A percentile compares a stretch with the other conserved stretches of the same genome.
phyloP scores from a whole-genome alignment of 2,888 invertebrate species.

The Caenorhabditis sp. region DNA sequence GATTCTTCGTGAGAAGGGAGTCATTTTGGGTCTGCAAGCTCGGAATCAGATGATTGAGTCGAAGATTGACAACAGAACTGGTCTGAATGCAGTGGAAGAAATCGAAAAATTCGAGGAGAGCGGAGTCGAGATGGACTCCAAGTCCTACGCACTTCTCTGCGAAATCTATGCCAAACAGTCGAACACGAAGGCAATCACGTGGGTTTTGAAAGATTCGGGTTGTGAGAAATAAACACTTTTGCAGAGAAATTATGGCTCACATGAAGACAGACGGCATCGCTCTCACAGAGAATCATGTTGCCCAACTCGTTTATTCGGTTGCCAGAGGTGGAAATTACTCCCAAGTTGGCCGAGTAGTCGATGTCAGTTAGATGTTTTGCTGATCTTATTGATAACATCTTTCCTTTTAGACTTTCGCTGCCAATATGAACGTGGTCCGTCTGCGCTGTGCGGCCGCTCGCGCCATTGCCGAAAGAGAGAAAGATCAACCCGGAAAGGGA shows the following conservation, averaged over 20 bases:
- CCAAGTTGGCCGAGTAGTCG: constrained; percentile 46
- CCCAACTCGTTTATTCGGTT: constrained; percentile 55
- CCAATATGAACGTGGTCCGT: constrained; percentile 60
- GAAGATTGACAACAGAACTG: constrained; percentile 55
- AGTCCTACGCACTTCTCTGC: constrained; percentile 50
- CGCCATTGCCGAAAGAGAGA: constrained; percentile 56
- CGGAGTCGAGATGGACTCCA: constrained; percentile 48
- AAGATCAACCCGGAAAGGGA: constrained; percentile 41
- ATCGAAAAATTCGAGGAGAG: constrained; percentile 48
- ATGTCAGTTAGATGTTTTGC: too few species aligned
- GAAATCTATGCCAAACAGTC: constrained; percentile 61
- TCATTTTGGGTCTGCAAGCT: constrained; percentile 32
- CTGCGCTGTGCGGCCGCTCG: constrained; percentile 58
- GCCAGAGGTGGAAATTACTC: constrained; percentile 57
- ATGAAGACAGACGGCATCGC: constrained; percentile 54
- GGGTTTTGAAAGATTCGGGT: background rate
- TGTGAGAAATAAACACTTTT: background rate
- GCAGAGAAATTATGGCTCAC: constrained; percentile 56
- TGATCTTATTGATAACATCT: too few species aligned
- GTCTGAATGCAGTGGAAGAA: constrained; percentile 55
- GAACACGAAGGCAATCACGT: constrained; percentile 63
- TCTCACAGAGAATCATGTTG: constrained; percentile 59
- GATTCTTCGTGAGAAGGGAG: constrained; percentile 38
- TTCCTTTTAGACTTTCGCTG: constrained; percentile 48
- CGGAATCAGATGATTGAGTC: constrained; percentile 57